Conservation (phyloP, 2,113 vertebrate species). For the Cochlearius cochlearius region DNA sequence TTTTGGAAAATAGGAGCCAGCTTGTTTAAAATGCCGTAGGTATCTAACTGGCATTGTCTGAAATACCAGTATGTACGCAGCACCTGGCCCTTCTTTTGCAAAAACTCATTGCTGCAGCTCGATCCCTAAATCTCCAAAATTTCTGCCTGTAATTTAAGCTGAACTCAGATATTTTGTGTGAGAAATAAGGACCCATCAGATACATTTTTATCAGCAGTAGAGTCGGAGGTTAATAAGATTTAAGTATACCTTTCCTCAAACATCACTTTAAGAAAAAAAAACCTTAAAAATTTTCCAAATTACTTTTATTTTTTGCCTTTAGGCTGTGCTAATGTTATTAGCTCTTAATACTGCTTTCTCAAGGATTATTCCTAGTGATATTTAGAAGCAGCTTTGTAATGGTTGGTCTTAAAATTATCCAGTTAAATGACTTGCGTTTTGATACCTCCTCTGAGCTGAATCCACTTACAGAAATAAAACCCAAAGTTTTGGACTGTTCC, state of each 20-base stretch:
- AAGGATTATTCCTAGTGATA: conserved; percentile 17
- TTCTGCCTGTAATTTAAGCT: not conserved
- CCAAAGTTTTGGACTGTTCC: not conserved
- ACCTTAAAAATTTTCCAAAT: not conserved
- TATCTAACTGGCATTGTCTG: not conserved
- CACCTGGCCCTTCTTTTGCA: not conserved
- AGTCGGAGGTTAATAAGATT: not conserved
- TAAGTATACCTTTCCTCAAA: not conserved
- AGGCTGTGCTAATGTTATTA: conserved; percentile 1
- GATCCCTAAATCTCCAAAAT: not conserved
- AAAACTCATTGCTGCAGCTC: not conserved
- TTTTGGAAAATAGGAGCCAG: not conserved
- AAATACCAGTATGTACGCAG: not conserved
- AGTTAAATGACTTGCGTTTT: conserved; percentile 14
- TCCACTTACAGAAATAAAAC: not conserved
- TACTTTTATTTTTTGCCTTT: not conserved
- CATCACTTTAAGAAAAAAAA: not conserved
- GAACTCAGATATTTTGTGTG: not conserved
- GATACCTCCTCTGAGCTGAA: not conserved
- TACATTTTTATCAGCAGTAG: not conserved
- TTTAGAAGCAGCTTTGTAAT: conserved; percentile 37
- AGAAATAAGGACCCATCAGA: not conserved
- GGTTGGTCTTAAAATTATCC: conserved; percentile 21
- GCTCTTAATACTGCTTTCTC: not conserved
- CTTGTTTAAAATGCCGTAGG: not conserved